A percentile compares a stretch with the other conserved stretches of the same genome.
Evolutionary conservation across 2,888 invertebrate genomes (phyloP).

Genomic region (Biston stratarius): DNA sequence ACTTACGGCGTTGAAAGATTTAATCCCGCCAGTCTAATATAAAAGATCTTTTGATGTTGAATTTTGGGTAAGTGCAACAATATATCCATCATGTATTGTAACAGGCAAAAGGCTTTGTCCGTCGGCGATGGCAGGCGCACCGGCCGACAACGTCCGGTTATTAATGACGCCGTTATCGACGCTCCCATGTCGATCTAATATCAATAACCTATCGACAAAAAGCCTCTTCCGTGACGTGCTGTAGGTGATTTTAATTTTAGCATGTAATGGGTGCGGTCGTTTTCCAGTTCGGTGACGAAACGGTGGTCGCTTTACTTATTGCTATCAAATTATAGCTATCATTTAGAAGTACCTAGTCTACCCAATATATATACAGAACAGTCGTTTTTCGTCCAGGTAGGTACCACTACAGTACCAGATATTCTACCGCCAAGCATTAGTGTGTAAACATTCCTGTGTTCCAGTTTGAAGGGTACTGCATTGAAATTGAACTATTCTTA

Average conservation of each 20-base stretch:
- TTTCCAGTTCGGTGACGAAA: conserved; percentile 49
- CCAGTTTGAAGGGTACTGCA: too few relatives aligned
- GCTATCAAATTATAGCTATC: conserved; percentile 24
- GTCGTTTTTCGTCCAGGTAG: too few relatives aligned
- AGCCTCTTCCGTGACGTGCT: conserved; percentile 70
- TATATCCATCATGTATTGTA: conserved; percentile 56
- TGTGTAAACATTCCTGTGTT: too few relatives aligned
- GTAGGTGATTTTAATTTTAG: conserved; percentile 79
- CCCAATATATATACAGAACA: too few relatives aligned
- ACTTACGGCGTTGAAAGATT: conserved; percentile 4
- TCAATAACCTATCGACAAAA: conserved; percentile 83
- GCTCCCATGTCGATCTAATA: conserved; percentile 76
- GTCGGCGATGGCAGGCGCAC: conserved; percentile 49
- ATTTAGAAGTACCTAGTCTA: too few relatives aligned
- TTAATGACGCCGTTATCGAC: conserved; percentile 73
- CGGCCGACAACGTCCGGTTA: conserved; percentile 61
- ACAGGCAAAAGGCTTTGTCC: conserved; percentile 65
- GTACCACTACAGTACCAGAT: too few relatives aligned
- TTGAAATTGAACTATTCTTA: too few relatives aligned
- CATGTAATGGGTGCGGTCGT: conserved; percentile 76
- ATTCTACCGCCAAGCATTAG: too few relatives aligned
- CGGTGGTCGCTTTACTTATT: conserved; percentile 46
- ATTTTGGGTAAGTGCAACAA: conserved; percentile 47
- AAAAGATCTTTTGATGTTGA: conserved; percentile 14
- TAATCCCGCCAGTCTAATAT: conserved; percentile 3